phyloP scores from a whole-genome alignment of 2,113 vertebrate species.

The Aspiorhynchus laticeps region DNA sequence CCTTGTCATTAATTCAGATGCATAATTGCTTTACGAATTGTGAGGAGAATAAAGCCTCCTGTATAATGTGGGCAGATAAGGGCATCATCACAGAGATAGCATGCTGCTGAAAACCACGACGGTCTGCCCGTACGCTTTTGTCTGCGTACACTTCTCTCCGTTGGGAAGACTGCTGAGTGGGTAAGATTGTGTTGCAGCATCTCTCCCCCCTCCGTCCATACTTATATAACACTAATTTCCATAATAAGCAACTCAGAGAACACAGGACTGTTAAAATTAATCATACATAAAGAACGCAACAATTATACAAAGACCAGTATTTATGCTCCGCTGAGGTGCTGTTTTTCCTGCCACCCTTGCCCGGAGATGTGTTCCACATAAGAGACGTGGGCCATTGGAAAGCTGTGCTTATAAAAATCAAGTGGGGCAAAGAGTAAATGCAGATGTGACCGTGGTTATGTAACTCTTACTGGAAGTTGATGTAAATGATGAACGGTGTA shows the following conservation, averaged over 20 bases:
- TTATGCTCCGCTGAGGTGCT: constrained; percentile 42
- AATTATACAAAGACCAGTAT: constrained; percentile 55
- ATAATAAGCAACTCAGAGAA: constrained; percentile 56
- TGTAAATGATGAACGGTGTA: background rate
- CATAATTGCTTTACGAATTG: constrained; percentile 53
- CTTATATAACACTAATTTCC: constrained; percentile 62
- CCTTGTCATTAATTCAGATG: constrained; percentile 58
- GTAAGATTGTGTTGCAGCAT: constrained; percentile 57
- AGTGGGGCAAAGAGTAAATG: constrained; percentile 8
- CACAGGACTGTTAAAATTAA: constrained; percentile 52
- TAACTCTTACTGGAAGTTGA: constrained; percentile 14
- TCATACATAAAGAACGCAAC: constrained; percentile 57
- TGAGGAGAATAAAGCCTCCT: constrained; percentile 57
- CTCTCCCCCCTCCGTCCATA: constrained; percentile 44
- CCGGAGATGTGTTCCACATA: constrained; percentile 3
- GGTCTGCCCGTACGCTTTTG: constrained; percentile 27
- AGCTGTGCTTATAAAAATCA: constrained; percentile 23
- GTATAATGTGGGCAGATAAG: constrained; percentile 54
- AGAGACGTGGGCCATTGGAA: constrained; percentile 10
- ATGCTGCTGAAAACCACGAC: constrained; percentile 34
- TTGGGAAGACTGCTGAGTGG: constrained; percentile 56
- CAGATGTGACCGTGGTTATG: background rate
- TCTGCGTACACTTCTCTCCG: constrained; percentile 28
- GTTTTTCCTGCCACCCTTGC: constrained; percentile 35
- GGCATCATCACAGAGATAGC: constrained; percentile 53